Evolutionary conservation across 2,888 invertebrate genomes (phyloP).

Genomic region (Lithosia quadra): DNA sequence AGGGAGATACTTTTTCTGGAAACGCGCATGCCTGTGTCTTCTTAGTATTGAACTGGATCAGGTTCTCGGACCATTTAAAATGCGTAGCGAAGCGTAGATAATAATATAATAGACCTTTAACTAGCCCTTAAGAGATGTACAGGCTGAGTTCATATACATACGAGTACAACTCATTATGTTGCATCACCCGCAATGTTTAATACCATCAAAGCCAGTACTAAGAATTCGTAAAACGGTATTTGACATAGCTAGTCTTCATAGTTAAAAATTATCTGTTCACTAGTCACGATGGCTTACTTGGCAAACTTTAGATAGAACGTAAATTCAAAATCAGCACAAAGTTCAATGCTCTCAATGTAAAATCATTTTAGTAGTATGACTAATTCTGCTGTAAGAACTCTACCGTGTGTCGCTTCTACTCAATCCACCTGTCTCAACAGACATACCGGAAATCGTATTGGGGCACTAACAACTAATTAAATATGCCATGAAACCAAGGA

Average conservation of each 20-base stretch:
- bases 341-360: constrained; percentile 61
- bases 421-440: constrained; percentile 63
- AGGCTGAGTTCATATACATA: neutral
- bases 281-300: neutral
- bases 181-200: neutral
- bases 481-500: constrained; percentile 14
- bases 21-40: too few relatives aligned
- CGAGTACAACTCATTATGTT: neutral
- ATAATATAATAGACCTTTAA: too few relatives aligned
- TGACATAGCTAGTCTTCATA: neutral
- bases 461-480: constrained; percentile 24
- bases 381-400: constrained; percentile 61
- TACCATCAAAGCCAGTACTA: neutral
- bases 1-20: too few relatives aligned
- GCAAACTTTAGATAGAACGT: neutral
- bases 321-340: constrained; percentile 42
- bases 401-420: constrained; percentile 47
- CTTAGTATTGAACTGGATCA: too few relatives aligned
- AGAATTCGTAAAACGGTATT: neutral
- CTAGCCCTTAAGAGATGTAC: too few relatives aligned
- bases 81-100: too few relatives aligned
- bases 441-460: constrained; percentile 36
- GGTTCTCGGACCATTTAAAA: too few relatives aligned
- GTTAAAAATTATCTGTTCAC: neutral
- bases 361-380: constrained; percentile 67